These are phyloP conservation scores for Atlantisia rogersi DNA, from an alignment of 2,113 vertebrate species.

Conservation along the genomic window DNA sequence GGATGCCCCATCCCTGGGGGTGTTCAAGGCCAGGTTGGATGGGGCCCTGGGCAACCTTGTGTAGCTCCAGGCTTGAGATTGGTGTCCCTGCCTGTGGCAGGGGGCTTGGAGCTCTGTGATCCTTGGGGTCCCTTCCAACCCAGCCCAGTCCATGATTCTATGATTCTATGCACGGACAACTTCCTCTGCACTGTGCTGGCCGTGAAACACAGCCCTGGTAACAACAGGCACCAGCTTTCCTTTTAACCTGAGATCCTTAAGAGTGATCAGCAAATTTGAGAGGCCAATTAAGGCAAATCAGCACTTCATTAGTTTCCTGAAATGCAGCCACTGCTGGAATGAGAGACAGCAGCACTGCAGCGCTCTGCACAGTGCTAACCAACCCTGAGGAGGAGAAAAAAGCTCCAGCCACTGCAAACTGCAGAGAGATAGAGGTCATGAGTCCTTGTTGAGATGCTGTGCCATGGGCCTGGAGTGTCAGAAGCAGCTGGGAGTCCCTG, in stretches of 20 bases:
- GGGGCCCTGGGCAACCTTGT: too few species aligned
- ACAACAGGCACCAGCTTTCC: background rate
- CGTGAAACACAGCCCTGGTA: fast-evolving
- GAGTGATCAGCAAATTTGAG: conserved; percentile 29
- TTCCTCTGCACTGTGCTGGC: background rate
- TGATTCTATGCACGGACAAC: fast-evolving
- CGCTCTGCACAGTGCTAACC: background rate
- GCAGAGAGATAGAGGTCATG: fast-evolving
- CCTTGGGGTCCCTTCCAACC: too few species aligned
- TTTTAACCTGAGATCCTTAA: background rate
- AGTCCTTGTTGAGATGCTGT: fast-evolving
- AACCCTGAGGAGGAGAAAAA: background rate
- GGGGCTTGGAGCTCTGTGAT: too few species aligned
- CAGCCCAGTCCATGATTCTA: too few species aligned
- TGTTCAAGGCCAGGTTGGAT: too few species aligned
- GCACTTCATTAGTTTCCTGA: conserved; percentile 51
- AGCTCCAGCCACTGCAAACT: fast-evolving
- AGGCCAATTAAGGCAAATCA: conserved; percentile 51
- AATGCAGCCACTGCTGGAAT: background rate
- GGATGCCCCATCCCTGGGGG: too few species aligned
- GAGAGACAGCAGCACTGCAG: background rate
- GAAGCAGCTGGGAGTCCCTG: fast-evolving
- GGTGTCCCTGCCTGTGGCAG: too few species aligned
- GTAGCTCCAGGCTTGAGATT: too few species aligned
- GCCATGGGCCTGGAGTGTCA: fast-evolving